Conservation (phyloP, 2,113 vertebrate species). For the Corythoichthys haematopterus region DNA sequence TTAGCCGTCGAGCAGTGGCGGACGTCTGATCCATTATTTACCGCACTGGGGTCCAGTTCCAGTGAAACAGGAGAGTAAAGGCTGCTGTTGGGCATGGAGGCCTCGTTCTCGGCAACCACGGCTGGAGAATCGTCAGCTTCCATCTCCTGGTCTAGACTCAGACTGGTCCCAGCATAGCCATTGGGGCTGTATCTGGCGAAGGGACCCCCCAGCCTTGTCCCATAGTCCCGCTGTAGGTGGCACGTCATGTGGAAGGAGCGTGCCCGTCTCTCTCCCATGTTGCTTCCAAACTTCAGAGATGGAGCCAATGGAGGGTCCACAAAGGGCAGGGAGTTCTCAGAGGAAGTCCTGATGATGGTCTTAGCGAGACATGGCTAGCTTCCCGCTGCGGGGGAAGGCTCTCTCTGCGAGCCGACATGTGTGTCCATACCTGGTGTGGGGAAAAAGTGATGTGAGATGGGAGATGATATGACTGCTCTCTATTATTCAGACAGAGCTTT, state of each 20-base stretch:
- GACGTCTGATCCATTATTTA: slow-evolving; percentile 74
- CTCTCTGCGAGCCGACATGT: slow-evolving; percentile 23
- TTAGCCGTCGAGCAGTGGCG: slow-evolving; percentile 47
- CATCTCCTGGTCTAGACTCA: slow-evolving; percentile 49
- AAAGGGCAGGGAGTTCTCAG: slow-evolving; percentile 3
- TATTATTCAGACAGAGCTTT: background rate
- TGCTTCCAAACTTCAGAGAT: background rate
- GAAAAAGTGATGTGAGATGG: slow-evolving; percentile 33
- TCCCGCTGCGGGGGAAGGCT: slow-evolving; percentile 22
- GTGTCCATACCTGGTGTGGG: slow-evolving; percentile 53
- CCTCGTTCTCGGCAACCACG: background rate
- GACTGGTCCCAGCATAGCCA: slow-evolving; percentile 52
- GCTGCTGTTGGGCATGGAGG: slow-evolving; percentile 30
- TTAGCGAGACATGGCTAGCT: slow-evolving; percentile 43
- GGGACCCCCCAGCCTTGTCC: slow-evolving; percentile 44
- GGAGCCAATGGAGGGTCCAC: background rate
- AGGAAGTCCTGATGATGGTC: slow-evolving; percentile 11
- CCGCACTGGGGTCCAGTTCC: slow-evolving; percentile 54
- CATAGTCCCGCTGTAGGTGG: slow-evolving; percentile 52
- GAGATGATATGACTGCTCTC: slow-evolving; percentile 15
- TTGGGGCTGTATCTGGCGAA: slow-evolving; percentile 53
- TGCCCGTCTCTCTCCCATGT: slow-evolving; percentile 60
- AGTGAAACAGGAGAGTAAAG: slow-evolving; percentile 75
- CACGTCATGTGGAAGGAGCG: slow-evolving; percentile 56
- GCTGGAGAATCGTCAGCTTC: slow-evolving; percentile 25